Base-by-base conservation (phyloP, 1,140 invertebrate genomes). In the Phthorimaea operculella region DNA sequence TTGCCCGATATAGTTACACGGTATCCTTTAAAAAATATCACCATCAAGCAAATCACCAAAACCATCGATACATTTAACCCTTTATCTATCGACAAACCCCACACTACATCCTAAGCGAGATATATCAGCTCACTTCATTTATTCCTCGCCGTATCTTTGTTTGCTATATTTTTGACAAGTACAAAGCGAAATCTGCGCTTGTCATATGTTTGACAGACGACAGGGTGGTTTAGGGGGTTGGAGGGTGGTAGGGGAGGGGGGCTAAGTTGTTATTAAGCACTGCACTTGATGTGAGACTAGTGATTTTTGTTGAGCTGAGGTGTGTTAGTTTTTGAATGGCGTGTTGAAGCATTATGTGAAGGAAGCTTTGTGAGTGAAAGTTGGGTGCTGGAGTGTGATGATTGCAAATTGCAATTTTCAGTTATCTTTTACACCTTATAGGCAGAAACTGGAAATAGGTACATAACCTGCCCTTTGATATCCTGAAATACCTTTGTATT, bases 91-190 rank as follows among this genome's bases (percentile, higher is more conserved):
- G 66, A 70, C 64, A 71, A 8, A n/a, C 18, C 57, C 54, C 70
- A 64, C 72, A 34, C 68, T 72, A 72, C 14, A 53, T 47, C 54
- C 52, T 52, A 54, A 57, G 68, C 61, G 72, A 81, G 77, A 80
- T 79, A 83, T 76, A 83, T 81, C 78, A 80, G 74, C 78, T 83
- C 80, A 81, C 76, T 83, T 83, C 80, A 83, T 83, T 83, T 80
- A 83, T 80, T 73, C 77, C 72, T 75, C 61, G 62, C 68, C 70
- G 76, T 82, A 83, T 82, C 80, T 83, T 83, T 83, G 80, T 83
- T 81, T 81, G 76, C 75, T 79, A 80, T 83, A 83, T 83, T 83
- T 83, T 83, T 83, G 80, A 83, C 80, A 83, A 82, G 78, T 76
- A 82, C 78, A 81, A 83, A 83, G 80, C 76, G 72, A 68, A 74